These are phyloP conservation scores for Centrocercus urophasianus DNA, from an alignment of 2,113 vertebrate species.

Conservation along the genomic window DNA sequence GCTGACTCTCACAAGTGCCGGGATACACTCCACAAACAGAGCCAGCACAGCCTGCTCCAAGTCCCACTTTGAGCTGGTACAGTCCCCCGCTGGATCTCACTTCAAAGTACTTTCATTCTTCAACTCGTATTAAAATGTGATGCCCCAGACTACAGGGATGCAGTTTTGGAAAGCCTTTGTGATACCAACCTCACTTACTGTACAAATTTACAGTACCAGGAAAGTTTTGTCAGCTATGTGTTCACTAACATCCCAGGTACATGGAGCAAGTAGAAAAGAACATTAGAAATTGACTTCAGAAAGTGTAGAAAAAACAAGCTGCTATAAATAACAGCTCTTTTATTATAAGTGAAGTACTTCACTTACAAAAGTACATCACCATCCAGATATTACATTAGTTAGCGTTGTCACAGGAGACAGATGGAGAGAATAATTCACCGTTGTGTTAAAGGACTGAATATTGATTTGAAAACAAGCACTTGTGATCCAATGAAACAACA, in stretches of 20 bases:
- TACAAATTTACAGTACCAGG: not conserved
- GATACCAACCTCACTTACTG: not conserved
- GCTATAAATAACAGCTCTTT: not conserved
- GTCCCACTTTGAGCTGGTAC: not conserved
- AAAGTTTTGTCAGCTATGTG: not conserved
- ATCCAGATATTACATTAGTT: constrained; percentile 11
- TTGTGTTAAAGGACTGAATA: constrained; percentile 53
- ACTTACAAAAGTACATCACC: not conserved
- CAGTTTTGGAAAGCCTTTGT: not conserved
- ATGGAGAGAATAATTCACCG: constrained; percentile 40
- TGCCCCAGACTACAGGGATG: not conserved
- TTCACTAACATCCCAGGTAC: not conserved
- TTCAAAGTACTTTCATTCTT: not conserved
- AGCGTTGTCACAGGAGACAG: constrained; percentile 7
- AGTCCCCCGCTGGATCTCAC: not conserved
- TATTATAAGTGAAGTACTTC: constrained; percentile 11
- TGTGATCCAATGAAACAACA: constrained; percentile 25
- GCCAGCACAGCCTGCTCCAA: not conserved
- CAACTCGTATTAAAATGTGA: not conserved
- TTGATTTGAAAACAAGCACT: constrained; percentile 16
- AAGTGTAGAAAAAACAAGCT: not conserved
- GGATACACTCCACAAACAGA: not conserved
- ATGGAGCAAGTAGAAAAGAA: not conserved
- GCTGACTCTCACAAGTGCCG: not conserved
- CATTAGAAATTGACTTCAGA: not conserved